Evolutionary conservation across 2,113 vertebrate species (phyloP).

Genomic region (Micromys minutus): DNA sequence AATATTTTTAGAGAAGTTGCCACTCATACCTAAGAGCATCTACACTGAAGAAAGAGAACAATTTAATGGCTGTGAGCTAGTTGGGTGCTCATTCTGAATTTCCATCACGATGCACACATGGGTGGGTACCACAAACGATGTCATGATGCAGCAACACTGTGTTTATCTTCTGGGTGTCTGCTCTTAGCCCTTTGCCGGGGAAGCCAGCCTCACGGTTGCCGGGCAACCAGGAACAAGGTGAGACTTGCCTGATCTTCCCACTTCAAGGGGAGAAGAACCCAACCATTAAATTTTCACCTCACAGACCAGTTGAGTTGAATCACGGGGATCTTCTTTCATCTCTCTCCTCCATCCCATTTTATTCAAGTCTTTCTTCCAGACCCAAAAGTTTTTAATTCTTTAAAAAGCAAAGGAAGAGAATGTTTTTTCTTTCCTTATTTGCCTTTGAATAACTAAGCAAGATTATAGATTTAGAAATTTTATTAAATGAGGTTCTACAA

Average conservation of each 20-base stretch:
- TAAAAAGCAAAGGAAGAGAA: constrained; percentile 21
- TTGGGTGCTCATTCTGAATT: constrained; percentile 29
- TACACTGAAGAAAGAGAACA: neutral
- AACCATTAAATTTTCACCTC: constrained; percentile 44
- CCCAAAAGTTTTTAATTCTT: constrained; percentile 46
- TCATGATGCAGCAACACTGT: constrained; percentile 48
- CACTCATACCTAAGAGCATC: neutral
- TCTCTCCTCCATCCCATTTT: neutral
- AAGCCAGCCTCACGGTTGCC: constrained; percentile 64
- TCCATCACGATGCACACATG: constrained; percentile 33
- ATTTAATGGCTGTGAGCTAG: neutral
- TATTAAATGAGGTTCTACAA: neutral
- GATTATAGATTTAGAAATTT: constrained; percentile 26
- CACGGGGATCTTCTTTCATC: neutral
- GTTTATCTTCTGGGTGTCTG: constrained; percentile 59
- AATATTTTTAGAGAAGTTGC: neutral
- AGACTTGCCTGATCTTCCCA: constrained; percentile 57
- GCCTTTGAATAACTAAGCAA: constrained; percentile 15
- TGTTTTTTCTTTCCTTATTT: neutral
- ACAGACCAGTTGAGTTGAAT: constrained; percentile 43
- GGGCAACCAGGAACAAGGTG: constrained; percentile 54
- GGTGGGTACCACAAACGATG: neutral
- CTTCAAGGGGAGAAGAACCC: constrained; percentile 17
- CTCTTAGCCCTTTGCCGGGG: constrained; percentile 25
- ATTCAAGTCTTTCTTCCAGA: neutral